A percentile compares a stretch with the other conserved stretches of the same genome.
These are phyloP conservation scores for Leontopithecus rosalia DNA, from an alignment of 2,797 vertebrate species.

Conservation along the genomic window DNA sequence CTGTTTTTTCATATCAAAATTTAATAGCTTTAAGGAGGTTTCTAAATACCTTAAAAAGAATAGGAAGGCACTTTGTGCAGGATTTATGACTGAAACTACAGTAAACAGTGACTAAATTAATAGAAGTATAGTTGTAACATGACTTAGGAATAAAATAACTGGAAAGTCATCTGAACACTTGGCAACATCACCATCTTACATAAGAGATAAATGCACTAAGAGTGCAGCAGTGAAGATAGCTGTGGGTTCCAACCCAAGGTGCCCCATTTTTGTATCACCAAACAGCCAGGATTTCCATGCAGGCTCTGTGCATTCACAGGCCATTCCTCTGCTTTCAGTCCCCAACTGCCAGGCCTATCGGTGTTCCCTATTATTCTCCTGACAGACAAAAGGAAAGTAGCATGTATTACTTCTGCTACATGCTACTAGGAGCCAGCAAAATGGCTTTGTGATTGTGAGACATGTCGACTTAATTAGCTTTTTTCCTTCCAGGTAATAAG, in stretches of 20 bases:
- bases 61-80: background rate
- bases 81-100: background rate
- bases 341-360: background rate
- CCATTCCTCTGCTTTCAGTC: background rate
- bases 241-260: background rate
- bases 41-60: background rate
- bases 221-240: background rate
- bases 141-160: constrained; percentile 11
- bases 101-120: background rate
- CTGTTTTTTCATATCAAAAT: background rate
- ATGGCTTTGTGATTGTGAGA: constrained; percentile 44
- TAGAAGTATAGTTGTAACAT: background rate
- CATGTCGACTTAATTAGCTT: constrained; percentile 64
- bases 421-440: background rate
- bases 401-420: constrained; percentile 5
- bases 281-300: background rate
- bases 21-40: background rate
- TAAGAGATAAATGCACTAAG: background rate
- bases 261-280: background rate
- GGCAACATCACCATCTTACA: background rate
- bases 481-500: constrained; percentile 58
- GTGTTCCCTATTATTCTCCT: background rate
- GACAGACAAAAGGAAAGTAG: constrained; percentile 39
- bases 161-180: background rate
- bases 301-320: background rate